Base-by-base conservation (phyloP, 2,113 vertebrate species). In the Colius striatus region DNA sequence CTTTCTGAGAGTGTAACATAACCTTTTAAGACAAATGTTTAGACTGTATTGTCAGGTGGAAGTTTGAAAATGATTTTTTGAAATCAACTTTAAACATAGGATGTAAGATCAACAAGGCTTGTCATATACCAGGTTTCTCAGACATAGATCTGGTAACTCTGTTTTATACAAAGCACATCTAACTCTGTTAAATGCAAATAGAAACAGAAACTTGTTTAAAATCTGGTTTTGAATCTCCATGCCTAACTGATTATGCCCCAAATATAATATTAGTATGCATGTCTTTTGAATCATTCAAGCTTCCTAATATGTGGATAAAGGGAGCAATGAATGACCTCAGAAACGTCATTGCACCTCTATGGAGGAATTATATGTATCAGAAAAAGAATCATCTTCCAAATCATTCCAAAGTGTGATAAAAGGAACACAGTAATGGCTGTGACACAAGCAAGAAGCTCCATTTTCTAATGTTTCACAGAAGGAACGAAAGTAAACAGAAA, bases 401-500 rank as follows among this genome's bases (percentile, higher is more conserved):
- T 65, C 11, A 17, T 72, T 67, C 41, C 94, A 45, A 92, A 53
- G 22, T 71, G 16, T 1, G 1, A 87, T 41, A 55, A 48, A 80
- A 75, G 71, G 62, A 82, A 55, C 66, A 84, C 16, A 68, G 34
- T 38, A 87, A 88, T 29, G 60, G 72, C 48, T 10, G 55, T 66
- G 61, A 85, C 30, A 55, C 34, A 61, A 85, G 85, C 48, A 84
- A 70, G 79, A 85, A 90, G 48, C 43, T 93, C 73, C 51, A 78
- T 94, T 96, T 95, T 92, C 36, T 60, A 89, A 79, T 85, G 76
- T 90, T 97, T 91, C 45, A 75, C 82, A 96, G 90, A 92, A 92
- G 84, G 27, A 26, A 92, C 74, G 66, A 89, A 94, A 96, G 90
- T 85, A 97, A 96, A 95, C 73, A 97, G 87, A 97, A 95, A 91